Conservation (phyloP, 2,113 vertebrate species). For the Pandion haliaetus region DNA sequence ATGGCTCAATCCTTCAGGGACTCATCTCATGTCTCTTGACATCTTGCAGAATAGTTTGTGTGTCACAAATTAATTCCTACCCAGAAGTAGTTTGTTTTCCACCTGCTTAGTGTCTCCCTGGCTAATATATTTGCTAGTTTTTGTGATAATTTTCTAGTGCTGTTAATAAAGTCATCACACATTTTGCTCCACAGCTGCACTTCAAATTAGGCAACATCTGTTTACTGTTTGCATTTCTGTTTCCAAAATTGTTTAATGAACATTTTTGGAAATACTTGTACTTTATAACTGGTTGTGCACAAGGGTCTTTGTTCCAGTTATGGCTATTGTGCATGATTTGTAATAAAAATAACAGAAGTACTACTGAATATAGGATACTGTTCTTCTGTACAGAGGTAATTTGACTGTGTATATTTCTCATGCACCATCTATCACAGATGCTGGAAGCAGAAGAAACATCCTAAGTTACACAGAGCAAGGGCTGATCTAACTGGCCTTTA, state of each 20-base stretch:
- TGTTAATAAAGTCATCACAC: neutral
- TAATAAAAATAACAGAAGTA: neutral
- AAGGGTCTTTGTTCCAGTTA: neutral
- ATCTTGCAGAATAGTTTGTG: neutral
- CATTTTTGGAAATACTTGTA: neutral
- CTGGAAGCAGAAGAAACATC: neutral
- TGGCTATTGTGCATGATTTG: neutral
- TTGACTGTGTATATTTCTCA: neutral
- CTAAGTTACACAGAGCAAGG: neutral
- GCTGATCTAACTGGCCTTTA: neutral
- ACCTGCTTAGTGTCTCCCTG: neutral
- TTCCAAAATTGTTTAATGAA: neutral
- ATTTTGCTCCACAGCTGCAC: neutral
- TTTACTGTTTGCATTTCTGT: neutral
- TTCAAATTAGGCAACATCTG: neutral
- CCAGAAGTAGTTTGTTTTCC: neutral
- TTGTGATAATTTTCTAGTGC: neutral
- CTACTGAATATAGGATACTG: neutral
- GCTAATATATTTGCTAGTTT: neutral
- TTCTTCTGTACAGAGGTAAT: neutral
- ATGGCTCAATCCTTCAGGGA: neutral
- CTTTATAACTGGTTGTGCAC: neutral
- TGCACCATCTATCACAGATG: neutral
- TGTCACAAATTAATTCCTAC: neutral
- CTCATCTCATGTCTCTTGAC: neutral